Conservation (phyloP, 1,140 invertebrate species). For the Halesus radiatus region DNA sequence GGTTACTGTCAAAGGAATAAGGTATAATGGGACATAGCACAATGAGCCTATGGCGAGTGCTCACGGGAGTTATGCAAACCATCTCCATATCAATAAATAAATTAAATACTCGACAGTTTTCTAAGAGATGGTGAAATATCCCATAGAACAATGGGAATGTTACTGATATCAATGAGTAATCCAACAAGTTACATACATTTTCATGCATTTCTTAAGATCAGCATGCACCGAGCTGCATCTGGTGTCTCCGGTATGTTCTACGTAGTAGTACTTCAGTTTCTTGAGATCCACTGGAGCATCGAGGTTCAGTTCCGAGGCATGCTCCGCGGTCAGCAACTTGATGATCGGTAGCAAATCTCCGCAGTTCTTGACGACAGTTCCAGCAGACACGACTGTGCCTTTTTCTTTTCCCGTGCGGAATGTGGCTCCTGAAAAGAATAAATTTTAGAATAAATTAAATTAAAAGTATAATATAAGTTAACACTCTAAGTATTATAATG, state of each 20-base stretch:
- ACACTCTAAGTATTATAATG: no score
- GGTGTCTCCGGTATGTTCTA: conserved; percentile 78
- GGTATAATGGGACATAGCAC: no score
- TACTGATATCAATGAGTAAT: no score
- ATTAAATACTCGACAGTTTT: no score
- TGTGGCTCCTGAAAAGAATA: conserved; percentile 59
- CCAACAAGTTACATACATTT: conserved; percentile 60
- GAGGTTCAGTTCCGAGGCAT: conserved; percentile 63
- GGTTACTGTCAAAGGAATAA: no score
- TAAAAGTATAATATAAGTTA: no score
- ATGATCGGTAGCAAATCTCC: conserved; percentile 82
- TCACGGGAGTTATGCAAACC: no score
- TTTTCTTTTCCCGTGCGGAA: conserved; percentile 71
- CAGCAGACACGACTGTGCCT: conserved; percentile 77
- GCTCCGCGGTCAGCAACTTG: conserved; percentile 73
- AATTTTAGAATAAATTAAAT: background rate
- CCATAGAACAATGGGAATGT: no score
- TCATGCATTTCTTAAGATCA: conserved; percentile 78
- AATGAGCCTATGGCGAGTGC: no score
- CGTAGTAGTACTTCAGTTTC: conserved; percentile 84
- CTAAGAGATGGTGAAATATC: no score
- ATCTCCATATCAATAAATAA: no score
- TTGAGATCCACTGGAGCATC: conserved; percentile 60
- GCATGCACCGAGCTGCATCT: conserved; percentile 78
- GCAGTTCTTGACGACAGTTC: conserved; percentile 84